Evolutionary conservation across 2,797 vertebrate genomes (phyloP).

Genomic region (Oreortyx pictus): DNA sequence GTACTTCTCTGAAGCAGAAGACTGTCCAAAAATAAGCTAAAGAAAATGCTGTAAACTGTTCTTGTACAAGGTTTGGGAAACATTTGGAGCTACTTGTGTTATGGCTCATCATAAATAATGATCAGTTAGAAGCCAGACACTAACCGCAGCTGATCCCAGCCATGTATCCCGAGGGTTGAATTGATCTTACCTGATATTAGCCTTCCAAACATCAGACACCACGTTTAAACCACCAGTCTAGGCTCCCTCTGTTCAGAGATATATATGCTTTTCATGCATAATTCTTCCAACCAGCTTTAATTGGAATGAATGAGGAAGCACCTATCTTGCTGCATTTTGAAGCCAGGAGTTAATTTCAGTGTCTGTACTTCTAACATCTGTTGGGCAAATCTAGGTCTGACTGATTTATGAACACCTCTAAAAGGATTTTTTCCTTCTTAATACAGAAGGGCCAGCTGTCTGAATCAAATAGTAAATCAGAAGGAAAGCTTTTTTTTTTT

Average conservation of each 20-base stretch:
- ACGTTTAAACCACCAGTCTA: not conserved
- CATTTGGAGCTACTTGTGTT: not conserved
- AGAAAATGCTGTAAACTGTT: not conserved
- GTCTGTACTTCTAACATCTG: not conserved
- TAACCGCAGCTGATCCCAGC: not conserved
- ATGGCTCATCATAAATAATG: not conserved
- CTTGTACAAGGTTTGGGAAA: not conserved
- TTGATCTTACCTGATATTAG: not conserved
- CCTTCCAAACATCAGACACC: not conserved
- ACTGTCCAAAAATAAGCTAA: not conserved
- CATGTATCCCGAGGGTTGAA: not conserved
- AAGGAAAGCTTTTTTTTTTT: not conserved
- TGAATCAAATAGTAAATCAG: not conserved
- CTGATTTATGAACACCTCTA: not conserved
- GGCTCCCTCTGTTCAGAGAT: not conserved
- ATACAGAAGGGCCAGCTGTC: not conserved
- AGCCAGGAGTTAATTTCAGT: not conserved
- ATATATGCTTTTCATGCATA: not conserved
- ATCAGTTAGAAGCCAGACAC: not conserved
- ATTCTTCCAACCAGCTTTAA: not conserved
- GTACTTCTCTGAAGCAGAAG: not conserved
- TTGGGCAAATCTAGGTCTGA: not conserved
- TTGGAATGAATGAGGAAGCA: not conserved
- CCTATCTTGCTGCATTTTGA: not conserved
- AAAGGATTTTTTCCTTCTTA: not conserved